Evolutionary conservation across 2,888 invertebrate species (phyloP).

Genomic region (Amiota mariae): DNA sequence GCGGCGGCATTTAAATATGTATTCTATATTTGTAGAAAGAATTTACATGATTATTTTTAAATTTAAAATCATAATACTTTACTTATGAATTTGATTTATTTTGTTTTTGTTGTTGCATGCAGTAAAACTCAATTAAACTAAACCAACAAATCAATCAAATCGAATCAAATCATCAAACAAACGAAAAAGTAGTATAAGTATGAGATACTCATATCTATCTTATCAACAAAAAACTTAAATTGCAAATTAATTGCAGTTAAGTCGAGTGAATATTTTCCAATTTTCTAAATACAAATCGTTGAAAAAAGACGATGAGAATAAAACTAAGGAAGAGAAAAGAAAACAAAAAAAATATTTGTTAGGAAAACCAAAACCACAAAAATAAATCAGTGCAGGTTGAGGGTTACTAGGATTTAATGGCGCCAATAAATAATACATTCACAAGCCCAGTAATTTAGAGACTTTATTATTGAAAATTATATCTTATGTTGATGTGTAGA

Average conservation of each 20-base stretch:
- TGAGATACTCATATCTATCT: not conserved
- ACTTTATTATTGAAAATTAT: too few species aligned
- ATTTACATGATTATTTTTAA: too few species aligned
- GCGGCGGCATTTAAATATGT: too few species aligned
- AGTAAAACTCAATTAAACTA: not conserved
- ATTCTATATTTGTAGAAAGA: too few species aligned
- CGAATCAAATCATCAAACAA: too few species aligned
- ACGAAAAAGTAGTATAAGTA: too few species aligned
- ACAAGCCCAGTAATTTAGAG: too few species aligned
- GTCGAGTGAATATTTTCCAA: conserved; percentile 61
- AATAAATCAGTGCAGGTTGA: not conserved
- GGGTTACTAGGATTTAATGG: not conserved
- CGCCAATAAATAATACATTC: not conserved
- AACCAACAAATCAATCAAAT: too few species aligned
- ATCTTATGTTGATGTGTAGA: too few species aligned
- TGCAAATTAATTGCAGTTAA: conserved; percentile 73
- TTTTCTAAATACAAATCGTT: conserved; percentile 33
- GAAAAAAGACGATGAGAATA: conserved; percentile 29
- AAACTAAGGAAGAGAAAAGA: conserved; percentile 16
- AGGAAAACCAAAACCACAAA: not conserved
- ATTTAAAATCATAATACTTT: not conserved
- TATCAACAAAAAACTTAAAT: conserved; percentile 59
- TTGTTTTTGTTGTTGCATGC: not conserved
- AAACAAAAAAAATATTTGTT: not conserved
- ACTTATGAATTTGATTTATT: not conserved